Base-by-base conservation (phyloP, 1,140 invertebrate species). In the Drosophila sturtevanti region DNA sequence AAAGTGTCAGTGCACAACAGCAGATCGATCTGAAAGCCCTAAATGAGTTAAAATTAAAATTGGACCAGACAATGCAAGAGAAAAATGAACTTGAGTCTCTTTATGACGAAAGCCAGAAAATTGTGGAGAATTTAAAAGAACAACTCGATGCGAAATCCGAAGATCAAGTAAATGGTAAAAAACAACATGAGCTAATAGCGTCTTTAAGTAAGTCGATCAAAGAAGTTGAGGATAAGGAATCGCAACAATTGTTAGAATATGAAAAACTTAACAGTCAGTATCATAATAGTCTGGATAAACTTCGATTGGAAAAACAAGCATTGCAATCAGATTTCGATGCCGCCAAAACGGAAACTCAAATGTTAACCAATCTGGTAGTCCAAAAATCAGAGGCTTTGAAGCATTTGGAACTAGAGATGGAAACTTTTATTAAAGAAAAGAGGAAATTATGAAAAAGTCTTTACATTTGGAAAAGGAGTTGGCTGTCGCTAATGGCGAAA, bases 31-130 rank as follows among this genome's bases (percentile, higher is more conserved):
- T 76, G 2, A 12, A 59, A 34, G 34, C 34, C 9, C 18, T 72
- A 0, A 44, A n/a, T 11, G 35, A 69, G 16, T 59, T 63, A 11
- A 11, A 64, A 6, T 12, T 48, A 18, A 59, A 18, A 14, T 11
- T 75, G 1, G 27, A 76, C 5, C 18, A 59, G 6, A 11, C 87
- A 0, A 31, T 38, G 4, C 31, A 54, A 4, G 82, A 81, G 16
- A 86, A 81, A n/a, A 44, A 65, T 1, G 55, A 81, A 12, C 24
- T 87, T 0, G 58, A 75, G 63, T 59, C 67, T 12, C 48, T 61
- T 0, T 69, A 72, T 31, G 62, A 58, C 3, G 65, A 65, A 1
- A 71, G 68, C 27, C 52, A 68, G 16, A 68, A 81, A 48, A 27
- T 74, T 10, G 60, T 80, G 1, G 24, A 72, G 11, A 51, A 78